Evolutionary conservation across 2,888 invertebrate genomes (phyloP).

Genomic region (Cosmorhoe ocellata): DNA sequence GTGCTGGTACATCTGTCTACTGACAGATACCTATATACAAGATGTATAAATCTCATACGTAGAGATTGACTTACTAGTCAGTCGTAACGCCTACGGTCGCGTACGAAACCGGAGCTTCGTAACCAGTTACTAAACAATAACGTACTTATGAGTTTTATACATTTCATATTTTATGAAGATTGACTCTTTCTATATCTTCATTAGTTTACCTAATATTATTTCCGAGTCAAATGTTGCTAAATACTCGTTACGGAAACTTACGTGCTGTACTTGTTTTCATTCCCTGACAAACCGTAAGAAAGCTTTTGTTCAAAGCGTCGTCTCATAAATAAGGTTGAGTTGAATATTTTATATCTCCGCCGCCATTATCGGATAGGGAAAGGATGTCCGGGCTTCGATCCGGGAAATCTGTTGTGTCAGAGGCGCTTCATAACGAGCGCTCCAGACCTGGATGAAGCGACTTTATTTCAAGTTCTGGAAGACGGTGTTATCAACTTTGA

Average conservation of each 20-base stretch:
- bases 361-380: constrained; percentile 69
- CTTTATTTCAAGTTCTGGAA: constrained; percentile 2
- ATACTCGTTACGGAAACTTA: neutral
- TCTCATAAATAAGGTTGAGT: constrained; percentile 69
- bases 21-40: no score
- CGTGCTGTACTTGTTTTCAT: constrained; percentile 38
- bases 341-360: constrained; percentile 72
- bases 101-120: no score
- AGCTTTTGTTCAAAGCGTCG: constrained; percentile 57
- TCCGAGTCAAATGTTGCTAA: neutral
- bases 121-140: no score
- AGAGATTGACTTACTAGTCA: no score
- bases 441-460: neutral
- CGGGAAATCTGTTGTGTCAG: constrained; percentile 52
- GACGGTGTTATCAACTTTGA: neutral
- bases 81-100: no score
- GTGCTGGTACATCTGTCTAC: no score
- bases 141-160: no score
- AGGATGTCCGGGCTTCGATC: constrained; percentile 63
- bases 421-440: constrained; percentile 35
- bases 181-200: no score
- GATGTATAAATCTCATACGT: no score
- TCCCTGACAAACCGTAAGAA: constrained; percentile 45
- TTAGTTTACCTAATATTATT: no score
- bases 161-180: no score